Evolutionary conservation across 2,113 vertebrate genomes (phyloP), one percentile per base, ranked within the genome.

Genomic region (Hydrochoerus hydrochaeris): DNA sequence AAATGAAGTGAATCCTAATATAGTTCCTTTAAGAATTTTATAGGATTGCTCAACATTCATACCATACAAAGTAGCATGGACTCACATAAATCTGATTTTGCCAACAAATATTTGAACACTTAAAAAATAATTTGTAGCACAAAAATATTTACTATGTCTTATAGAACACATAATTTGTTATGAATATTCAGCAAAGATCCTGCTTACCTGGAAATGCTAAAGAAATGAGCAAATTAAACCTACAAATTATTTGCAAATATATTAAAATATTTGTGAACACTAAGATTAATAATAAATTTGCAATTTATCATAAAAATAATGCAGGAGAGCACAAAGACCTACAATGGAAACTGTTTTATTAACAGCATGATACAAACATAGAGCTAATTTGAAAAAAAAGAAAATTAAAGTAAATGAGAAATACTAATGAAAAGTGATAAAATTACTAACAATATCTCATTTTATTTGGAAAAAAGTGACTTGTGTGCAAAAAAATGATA

Each of bases 191-290:
- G 32, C 4, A 49, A 67, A 88, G 46, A 93, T 67, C 30, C n/a
- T 84, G 20, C 58, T 82, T 41, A 92, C n/a, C 80, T 84, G 46
- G n/a, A 41, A 81, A 97, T 65, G 82, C 49, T 85, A 85, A 97
- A 7, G 2, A 95, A 71, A 9, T 35, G 3, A 73, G 60, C 85
- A 65, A 82, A 91, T 82, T 62, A 93, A 87, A 75, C 28, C 38
- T 71, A 71, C 30, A 60, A 38, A 82, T 69, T 91, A 28, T 58
- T 86, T 75, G 69, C 13, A 89, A 94, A 67, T 30, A 0, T 80
- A 69, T 0, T 52, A 19, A 91, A 86, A 90, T 65, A 30, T 44
- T 57, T 75, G 41, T 86, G 69, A 86, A 86, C 52, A 35, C 9
- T 62, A 92, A 71, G 83, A 46, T 83, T 30, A 85, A 85, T 38